Conservation (phyloP, 2,113 vertebrate species). For the Theropithecus gelada region DNA sequence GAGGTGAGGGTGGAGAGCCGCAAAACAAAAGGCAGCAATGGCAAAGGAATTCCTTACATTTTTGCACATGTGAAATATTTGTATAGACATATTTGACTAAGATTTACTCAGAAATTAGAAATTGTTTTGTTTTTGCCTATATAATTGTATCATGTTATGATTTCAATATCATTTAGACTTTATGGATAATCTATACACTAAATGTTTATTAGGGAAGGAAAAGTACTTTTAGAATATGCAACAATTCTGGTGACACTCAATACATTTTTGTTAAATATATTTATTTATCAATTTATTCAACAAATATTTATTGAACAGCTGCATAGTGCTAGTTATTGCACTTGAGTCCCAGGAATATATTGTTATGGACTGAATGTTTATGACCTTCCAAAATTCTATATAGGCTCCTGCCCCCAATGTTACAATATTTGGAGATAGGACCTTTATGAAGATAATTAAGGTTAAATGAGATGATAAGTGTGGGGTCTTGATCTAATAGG, state of each 20-base stretch:
- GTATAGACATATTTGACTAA: background rate
- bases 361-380: background rate
- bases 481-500: background rate
- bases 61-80: background rate
- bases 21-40: background rate
- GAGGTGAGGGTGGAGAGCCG: background rate
- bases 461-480: background rate
- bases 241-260: background rate
- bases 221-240: background rate
- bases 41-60: background rate
- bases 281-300: background rate
- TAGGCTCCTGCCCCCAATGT: background rate
- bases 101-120: background rate
- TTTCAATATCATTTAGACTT: background rate
- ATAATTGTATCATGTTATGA: background rate
- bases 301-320: background rate
- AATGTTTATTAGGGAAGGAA: background rate
- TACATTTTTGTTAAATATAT: background rate
- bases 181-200: background rate
- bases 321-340: background rate
- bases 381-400: background rate
- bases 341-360: background rate
- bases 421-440: background rate
- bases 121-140: background rate
- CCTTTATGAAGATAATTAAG: background rate